These are phyloP conservation scores for Acanthosepion pharaonis DNA, from an alignment of 2,888 invertebrate species.

Conservation along the genomic window DNA sequence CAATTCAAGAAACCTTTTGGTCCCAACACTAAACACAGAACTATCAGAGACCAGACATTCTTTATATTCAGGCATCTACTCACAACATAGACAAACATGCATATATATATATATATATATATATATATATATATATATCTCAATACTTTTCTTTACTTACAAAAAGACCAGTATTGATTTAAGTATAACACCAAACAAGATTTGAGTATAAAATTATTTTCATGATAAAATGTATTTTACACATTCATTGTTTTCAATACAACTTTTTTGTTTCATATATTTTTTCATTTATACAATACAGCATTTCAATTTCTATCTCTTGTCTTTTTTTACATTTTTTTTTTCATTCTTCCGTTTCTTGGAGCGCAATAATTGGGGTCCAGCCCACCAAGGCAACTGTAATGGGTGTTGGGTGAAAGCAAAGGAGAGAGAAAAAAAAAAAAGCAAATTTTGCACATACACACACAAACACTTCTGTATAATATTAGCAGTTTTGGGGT, in stretches of 20 bases:
- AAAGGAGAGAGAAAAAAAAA: neutral
- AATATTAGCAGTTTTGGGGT: too few species aligned
- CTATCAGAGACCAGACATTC: neutral
- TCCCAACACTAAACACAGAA: neutral
- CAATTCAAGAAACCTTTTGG: neutral
- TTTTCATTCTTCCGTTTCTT: neutral
- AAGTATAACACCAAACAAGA: neutral
- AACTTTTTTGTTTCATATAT: neutral
- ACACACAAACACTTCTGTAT: neutral
- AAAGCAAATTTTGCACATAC: neutral
- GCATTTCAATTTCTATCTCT: neutral
- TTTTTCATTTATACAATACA: too few species aligned
- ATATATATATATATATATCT: neutral
- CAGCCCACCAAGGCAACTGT: conserved; percentile 4
- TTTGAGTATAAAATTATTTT: conserved; percentile 33
- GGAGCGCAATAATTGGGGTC: neutral
- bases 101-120: neutral
- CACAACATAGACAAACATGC: neutral
- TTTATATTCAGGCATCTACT: neutral
- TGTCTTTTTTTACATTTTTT: neutral
- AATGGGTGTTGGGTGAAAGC: neutral
- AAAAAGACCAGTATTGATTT: neutral
- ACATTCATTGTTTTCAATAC: neutral
- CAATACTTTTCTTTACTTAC: neutral
- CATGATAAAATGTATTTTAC: conserved; percentile 33